Conservation (phyloP, 2,113 vertebrate species). For the Calyptomena viridis region DNA sequence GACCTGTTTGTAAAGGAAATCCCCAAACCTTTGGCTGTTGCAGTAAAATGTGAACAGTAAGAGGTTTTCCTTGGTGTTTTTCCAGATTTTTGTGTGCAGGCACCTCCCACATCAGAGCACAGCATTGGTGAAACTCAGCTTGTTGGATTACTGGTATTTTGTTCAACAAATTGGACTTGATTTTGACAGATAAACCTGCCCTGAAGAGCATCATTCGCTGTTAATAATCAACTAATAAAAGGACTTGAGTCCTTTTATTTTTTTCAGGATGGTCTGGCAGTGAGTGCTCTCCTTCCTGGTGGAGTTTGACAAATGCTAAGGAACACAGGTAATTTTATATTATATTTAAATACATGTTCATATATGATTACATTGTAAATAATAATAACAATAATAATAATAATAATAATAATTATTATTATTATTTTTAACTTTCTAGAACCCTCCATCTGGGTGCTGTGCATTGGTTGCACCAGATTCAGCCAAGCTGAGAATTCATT, state of each 20-base stretch:
- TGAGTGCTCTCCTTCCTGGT: rapidly evolving
- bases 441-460: not conserved
- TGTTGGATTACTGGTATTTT: not conserved
- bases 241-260: not conserved
- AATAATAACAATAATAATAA: too few species aligned
- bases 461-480: not conserved
- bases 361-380: too few species aligned
- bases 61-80: not conserved
- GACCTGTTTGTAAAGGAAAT: not conserved
- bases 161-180: not conserved
- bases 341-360: too few species aligned
- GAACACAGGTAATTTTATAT: too few species aligned
- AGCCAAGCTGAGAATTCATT: not conserved
- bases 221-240: not conserved
- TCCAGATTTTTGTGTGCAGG: not conserved
- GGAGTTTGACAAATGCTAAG: not conserved
- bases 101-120: not conserved
- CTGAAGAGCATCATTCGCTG: not conserved
- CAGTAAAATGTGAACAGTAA: not conserved
- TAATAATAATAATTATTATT: too few species aligned
- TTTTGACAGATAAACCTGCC: not conserved
- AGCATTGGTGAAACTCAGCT: not conserved
- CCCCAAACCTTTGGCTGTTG: not conserved
- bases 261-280: not conserved
- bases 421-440: not conserved